Evolutionary conservation across 2,113 vertebrate species (phyloP), one percentile per base, ranked within the genome.

Genomic region (Psittacus erithacus): DNA sequence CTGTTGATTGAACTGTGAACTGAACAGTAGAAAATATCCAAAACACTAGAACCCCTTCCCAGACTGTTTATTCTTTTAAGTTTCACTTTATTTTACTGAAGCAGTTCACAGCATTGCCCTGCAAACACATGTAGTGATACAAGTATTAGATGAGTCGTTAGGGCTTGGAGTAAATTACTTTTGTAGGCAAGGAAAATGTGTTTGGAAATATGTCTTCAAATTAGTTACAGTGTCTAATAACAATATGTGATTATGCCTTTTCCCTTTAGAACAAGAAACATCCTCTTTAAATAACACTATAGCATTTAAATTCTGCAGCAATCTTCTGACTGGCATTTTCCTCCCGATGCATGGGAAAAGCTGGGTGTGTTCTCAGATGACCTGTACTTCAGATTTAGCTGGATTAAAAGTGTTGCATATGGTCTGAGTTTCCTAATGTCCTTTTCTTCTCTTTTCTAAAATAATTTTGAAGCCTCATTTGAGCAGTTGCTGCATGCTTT

Each of bases 41-140:
- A 64, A 82, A 5, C 44, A 79, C 19, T 47, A 7, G 39, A 55
- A 57, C 27, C 24, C 12, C 4, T 82, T 87, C 16, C 38, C 47
- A 41, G 57, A 3, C 18, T 73, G 47, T 33, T 84, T 41, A 13
- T 71, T 90, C 55, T 71, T 64, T 10, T 12, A 80, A 82, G 11
- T 22, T 69, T 88, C 7, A 6, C 24, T 73, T 41, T 9, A 16
- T 78, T 82, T 50, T 79, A 6, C 47, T 65, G 47, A 59, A 50
- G 31, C 29, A 11, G 24, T 47, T 94, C 46, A 33, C 28, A 35
- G 41, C 38, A 11, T 53, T 75, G 28, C 55, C 15, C 47, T 76
- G 31, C 44, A 64, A 76, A 57, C 52, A 13, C 8, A 31, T 12
- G 12, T 0, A 1, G n/a, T 57, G 46, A 50, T 71, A 33, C 0